Percentiles rank a stretch among this genome's conserved stretches.
These are phyloP conservation scores for Drosophila ustulata DNA, from an alignment of 2,888 invertebrate genomes.

Conservation along the genomic window DNA sequence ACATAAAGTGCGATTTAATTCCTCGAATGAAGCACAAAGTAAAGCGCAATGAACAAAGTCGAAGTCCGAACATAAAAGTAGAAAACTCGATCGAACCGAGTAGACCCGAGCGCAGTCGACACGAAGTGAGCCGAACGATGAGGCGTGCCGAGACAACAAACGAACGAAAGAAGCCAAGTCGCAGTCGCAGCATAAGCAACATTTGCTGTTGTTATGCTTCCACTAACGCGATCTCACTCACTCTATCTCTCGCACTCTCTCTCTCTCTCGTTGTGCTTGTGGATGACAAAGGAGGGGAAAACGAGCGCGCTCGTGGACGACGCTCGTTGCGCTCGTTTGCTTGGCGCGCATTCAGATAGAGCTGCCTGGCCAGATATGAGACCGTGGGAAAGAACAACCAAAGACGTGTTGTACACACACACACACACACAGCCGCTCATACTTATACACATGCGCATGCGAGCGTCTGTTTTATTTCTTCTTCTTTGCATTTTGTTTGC, in stretches of 20 bases:
- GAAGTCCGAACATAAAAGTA: slow-evolving; percentile 57
- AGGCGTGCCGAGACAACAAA: slow-evolving; percentile 27
- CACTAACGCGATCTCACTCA: background rate
- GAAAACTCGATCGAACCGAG: slow-evolving; percentile 72
- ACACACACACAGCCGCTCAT: slow-evolving; percentile 43
- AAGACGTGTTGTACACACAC: slow-evolving; percentile 77
- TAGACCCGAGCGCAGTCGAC: slow-evolving; percentile 38
- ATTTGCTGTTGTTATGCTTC: slow-evolving; percentile 42
- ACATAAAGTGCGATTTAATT: slow-evolving; percentile 76
- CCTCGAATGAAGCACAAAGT: slow-evolving; percentile 73
- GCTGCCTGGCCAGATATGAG: slow-evolving; percentile 84
- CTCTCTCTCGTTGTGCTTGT: slow-evolving; percentile 19
- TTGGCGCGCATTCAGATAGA: slow-evolving; percentile 73
- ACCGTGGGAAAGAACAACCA: slow-evolving; percentile 85
- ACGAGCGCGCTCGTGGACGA: slow-evolving; percentile 41
- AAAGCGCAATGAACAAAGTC: slow-evolving; percentile 79
- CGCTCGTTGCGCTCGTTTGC: slow-evolving; percentile 61
- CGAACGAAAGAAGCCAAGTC: slow-evolving; percentile 9
- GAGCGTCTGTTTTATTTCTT: slow-evolving; percentile 64
- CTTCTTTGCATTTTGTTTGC: slow-evolving; percentile 72
- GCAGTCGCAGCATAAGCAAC: slow-evolving; percentile 63
- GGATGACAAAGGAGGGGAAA: slow-evolving; percentile 23
- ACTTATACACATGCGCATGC: slow-evolving; percentile 49
- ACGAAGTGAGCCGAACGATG: slow-evolving; percentile 32
- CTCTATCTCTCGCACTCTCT: slow-evolving; percentile 2